Conservation (phyloP, 2,113 vertebrate genomes). For the Psittacula cyanocephala region DNA sequence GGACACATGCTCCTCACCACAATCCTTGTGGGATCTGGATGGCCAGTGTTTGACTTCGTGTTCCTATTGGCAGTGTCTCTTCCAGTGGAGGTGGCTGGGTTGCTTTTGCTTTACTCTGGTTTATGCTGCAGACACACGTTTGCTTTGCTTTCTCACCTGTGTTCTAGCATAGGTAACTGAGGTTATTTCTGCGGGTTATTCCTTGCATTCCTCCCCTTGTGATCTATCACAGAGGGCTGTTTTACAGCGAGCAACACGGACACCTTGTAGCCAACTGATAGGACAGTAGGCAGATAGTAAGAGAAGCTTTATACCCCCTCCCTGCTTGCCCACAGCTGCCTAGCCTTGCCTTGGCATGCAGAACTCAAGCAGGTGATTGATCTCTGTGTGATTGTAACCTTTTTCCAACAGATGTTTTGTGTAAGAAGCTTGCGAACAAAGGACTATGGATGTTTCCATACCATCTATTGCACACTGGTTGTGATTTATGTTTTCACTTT, state of each 20-base stretch:
- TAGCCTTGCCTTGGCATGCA: neutral
- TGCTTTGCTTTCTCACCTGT: neutral
- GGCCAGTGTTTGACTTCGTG: neutral
- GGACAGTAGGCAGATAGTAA: neutral
- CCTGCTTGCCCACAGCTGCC: neutral
- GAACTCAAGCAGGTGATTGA: neutral
- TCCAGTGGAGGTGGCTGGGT: neutral
- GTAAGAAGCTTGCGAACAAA: neutral
- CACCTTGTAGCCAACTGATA: neutral
- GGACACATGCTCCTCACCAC: neutral
- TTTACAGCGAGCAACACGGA: neutral
- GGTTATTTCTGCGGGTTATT: neutral
- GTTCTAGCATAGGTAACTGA: no score
- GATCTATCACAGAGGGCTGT: neutral
- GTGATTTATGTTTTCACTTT: neutral
- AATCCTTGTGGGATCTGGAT: neutral
- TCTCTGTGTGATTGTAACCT: neutral
- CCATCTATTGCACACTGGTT: no score
- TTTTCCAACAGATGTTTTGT: neutral
- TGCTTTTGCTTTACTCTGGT: neutral
- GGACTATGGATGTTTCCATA: neutral
- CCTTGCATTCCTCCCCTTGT: neutral
- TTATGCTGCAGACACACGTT: accelerated
- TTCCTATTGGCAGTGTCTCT: neutral
- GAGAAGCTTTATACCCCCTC: neutral